Evolutionary conservation across 2,888 invertebrate species (phyloP), one percentile per base, ranked within the genome.

Genomic region (Steinernema hermaphroditum): DNA sequence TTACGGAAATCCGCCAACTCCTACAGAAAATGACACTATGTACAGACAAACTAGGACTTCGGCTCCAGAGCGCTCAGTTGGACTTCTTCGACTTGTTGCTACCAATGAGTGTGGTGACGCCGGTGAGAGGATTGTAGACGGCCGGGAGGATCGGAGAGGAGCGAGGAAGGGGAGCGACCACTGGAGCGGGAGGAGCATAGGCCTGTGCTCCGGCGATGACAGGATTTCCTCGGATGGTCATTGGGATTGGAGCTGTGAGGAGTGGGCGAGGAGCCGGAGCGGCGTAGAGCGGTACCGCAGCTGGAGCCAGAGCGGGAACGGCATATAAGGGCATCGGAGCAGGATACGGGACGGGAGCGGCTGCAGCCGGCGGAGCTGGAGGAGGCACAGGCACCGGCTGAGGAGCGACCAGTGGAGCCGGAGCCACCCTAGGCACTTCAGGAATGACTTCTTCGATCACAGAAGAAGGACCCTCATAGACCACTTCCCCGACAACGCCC

Each of bases 81-180:
- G 50, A 50, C 32, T 62, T 62, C 32, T 32, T 32, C 27, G 32
- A 29, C 62, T 62, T 62, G 62, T 62, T 62, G 32, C 62, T 62
- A 2, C 62, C 62, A 32, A 62, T 62, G 16, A 62, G 32, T 12
- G 62, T 62, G 29, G 62, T 62, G 32, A 62, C 62, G n/a, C 62
- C 62, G 16, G 62, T 62, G 32, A 62, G 62, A 29, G 62, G 62
- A 29, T 62, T 62, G 62, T 62, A 62, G 6, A 62, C 62, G 62
- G 62, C 62, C 8, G 62, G 62, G 62, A 62, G 32, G 9, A 62
- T 32, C 2, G 62, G 62, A 54, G 54, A n/a, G n/a, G n/a, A 6
- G 27, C 29, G 54, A 12, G 54, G n/a, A 8, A 27, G 32, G 32
- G 32, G 16, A 22, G 19, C 2, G 32, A 62, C 16, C 22, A 62